These are phyloP conservation scores for Sarcophaga subvicina DNA, from an alignment of 2,888 invertebrate genomes.

Conservation along the genomic window DNA sequence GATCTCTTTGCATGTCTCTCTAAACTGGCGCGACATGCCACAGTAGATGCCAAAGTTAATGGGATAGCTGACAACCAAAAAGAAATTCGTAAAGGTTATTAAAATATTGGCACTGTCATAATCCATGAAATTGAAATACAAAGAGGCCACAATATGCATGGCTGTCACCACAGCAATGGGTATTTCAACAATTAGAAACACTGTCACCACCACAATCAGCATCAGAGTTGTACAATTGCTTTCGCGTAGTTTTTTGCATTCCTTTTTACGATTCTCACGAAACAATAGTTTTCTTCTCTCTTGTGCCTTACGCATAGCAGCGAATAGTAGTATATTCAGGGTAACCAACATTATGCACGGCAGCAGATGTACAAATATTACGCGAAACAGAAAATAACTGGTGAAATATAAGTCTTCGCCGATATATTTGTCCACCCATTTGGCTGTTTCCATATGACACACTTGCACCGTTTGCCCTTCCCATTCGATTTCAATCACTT, in stretches of 20 bases:
- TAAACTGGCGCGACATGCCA: constrained; percentile 96
- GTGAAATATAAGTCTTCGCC: constrained; percentile 91
- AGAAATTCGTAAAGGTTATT: constrained; percentile 93
- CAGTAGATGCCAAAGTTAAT: constrained; percentile 98
- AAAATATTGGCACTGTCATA: constrained; percentile 90
- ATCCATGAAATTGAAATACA: constrained; percentile 88
- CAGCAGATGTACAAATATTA: constrained; percentile 94
- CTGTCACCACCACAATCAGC: constrained; percentile 93
- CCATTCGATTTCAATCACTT: constrained; percentile 87
- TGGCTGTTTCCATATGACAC: constrained; percentile 85
- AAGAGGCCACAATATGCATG: constrained; percentile 91
- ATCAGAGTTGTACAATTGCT: constrained; percentile 93
- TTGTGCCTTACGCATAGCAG: constrained; percentile 93
- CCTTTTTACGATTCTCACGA: constrained; percentile 89
- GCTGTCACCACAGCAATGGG: constrained; percentile 92
- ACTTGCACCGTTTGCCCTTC: constrained; percentile 86
- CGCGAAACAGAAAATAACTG: constrained; percentile 91
- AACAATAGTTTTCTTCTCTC: constrained; percentile 89
- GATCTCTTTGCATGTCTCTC: constrained; percentile 94
- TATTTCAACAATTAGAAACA: constrained; percentile 91
- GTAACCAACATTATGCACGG: constrained; percentile 95
- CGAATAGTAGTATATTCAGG: constrained; percentile 92
- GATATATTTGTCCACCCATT: constrained; percentile 87
- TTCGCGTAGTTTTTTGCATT: constrained; percentile 88
- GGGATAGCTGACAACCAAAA: constrained; percentile 94